Percentiles rank a stretch among this genome's conserved stretches.
phyloP scores from a whole-genome alignment of 2,113 vertebrate genomes.

The Calonectris borealis region DNA sequence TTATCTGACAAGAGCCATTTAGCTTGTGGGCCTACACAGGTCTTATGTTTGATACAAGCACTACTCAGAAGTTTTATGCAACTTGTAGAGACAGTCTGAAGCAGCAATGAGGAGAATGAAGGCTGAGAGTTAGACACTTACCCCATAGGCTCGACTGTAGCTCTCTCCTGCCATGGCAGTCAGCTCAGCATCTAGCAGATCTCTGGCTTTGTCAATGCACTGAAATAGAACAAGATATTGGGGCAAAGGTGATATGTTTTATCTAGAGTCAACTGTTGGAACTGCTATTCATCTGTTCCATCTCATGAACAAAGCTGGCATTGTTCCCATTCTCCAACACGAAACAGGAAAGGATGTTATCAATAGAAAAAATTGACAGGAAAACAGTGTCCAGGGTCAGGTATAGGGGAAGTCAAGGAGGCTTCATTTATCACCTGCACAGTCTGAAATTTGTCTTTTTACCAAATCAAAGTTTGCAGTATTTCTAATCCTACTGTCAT shows the following conservation, averaged over 20 bases:
- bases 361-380: neutral
- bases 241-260: neutral
- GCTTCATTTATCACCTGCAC: neutral
- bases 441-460: neutral
- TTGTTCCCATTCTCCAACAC: neutral
- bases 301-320: neutral
- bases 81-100: neutral
- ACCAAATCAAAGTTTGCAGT: neutral
- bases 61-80: neutral
- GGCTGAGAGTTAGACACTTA: conserved; percentile 56
- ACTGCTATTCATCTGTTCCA: neutral
- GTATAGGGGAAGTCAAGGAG: neutral
- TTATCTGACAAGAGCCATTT: neutral
- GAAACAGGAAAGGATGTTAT: neutral
- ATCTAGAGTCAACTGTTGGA: neutral
- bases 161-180: conserved; percentile 99
- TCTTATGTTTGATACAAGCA: neutral
- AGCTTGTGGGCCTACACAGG: neutral
- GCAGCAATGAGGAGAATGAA: neutral
- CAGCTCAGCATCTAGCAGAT: conserved; percentile 94
- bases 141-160: conserved; percentile 97
- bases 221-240: conserved; percentile 45
- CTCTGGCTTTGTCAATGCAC: conserved; percentile 99
- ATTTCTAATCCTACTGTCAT: neutral
- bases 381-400: neutral